A percentile compares a stretch with the other conserved stretches of the same genome.
Conservation (phyloP, 2,888 invertebrate genomes). For the Cancer borealis region DNA sequence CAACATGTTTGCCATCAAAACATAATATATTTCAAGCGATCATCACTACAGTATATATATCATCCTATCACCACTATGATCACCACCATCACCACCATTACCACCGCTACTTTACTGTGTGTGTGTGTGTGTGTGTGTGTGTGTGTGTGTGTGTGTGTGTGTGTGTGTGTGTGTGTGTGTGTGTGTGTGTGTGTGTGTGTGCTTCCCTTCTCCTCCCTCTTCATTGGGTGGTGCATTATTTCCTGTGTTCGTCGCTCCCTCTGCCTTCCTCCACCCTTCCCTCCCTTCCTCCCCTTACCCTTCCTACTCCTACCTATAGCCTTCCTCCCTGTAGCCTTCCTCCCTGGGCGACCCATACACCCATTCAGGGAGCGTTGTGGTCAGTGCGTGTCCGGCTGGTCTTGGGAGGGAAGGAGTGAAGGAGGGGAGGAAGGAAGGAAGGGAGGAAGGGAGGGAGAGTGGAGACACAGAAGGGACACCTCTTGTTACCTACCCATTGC, state of each 20-base stretch:
- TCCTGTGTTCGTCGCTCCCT: conserved; percentile 41
- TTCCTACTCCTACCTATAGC: background rate
- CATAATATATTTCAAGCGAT: too few species aligned
- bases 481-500: background rate
- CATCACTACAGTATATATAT: too few species aligned
- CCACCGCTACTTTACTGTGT: background rate
- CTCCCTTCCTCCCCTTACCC: background rate
- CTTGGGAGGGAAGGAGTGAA: background rate
- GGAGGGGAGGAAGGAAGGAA: background rate
- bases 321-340: background rate
- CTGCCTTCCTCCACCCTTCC: background rate
- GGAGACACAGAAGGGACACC: conserved; percentile 8
- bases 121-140: background rate
- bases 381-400: conserved; percentile 54
- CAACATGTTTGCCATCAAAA: too few species aligned
- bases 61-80: background rate
- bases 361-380: conserved; percentile 54
- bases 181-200: conserved; percentile 33
- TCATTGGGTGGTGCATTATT: conserved; percentile 52
- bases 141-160: conserved; percentile 52
- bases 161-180: conserved; percentile 45
- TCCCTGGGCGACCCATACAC: conserved; percentile 45
- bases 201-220: conserved; percentile 30
- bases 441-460: conserved; percentile 5
- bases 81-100: background rate